Evolutionary conservation across 2,113 vertebrate species (phyloP).

Genomic region (Xenopus laevis): DNA sequence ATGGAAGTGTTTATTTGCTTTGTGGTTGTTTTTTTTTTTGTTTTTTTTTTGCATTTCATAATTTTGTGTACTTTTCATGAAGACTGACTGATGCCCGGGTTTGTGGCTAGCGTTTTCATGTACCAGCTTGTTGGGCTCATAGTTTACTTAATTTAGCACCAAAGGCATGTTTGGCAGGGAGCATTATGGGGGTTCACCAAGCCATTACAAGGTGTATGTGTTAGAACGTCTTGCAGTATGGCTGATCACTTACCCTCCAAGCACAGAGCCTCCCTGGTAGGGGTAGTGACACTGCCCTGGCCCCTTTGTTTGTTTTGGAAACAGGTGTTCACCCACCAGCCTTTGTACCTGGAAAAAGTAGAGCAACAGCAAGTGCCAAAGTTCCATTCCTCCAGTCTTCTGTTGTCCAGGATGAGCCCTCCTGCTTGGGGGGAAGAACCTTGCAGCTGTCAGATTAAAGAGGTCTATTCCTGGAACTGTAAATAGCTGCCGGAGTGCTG

Average conservation of each 20-base stretch:
- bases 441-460: constrained; percentile 28
- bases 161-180: background rate
- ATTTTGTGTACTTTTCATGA: too few species aligned
- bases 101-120: too few species aligned
- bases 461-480: constrained; percentile 37
- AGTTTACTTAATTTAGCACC: background rate
- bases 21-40: too few species aligned
- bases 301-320: background rate
- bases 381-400: background rate
- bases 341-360: constrained; percentile 14
- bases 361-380: background rate
- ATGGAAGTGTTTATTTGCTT: too few species aligned
- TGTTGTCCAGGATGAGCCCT: background rate
- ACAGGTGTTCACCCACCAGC: background rate
- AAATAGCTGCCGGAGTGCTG: background rate
- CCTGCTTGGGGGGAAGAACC: constrained; percentile 4
- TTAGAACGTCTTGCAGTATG: constrained; percentile 1
- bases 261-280: constrained; percentile 4
- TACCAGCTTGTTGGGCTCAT: too few species aligned
- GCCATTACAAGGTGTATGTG: constrained; percentile 13
- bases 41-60: too few species aligned
- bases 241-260: constrained; percentile 9
- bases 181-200: background rate
- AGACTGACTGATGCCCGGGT: too few species aligned
- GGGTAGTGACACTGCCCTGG: constrained; percentile 1